Conservation (phyloP, 2,888 invertebrate genomes). For the Polietes domitor region DNA sequence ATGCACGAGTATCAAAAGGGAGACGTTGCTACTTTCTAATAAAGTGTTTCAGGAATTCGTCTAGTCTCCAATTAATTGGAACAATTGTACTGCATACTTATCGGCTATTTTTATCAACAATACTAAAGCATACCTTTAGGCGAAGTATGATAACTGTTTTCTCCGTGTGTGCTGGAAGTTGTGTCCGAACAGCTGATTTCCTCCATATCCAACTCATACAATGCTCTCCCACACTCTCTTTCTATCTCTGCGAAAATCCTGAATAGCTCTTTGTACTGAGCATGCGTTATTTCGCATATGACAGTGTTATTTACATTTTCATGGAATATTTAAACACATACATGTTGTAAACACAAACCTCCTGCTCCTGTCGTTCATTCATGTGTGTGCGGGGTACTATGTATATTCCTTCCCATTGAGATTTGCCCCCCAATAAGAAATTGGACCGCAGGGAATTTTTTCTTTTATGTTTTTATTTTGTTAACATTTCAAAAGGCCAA, state of each 20-base stretch:
- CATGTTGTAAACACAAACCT: neutral
- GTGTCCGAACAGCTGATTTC: conserved; percentile 62
- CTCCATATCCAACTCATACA: conserved; percentile 41
- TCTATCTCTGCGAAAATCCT: conserved; percentile 36
- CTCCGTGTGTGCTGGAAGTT: conserved; percentile 59
- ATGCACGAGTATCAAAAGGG: too few relatives aligned
- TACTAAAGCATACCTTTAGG: neutral
- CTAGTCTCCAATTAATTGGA: too few relatives aligned
- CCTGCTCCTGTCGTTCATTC: neutral
- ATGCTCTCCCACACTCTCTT: conserved; percentile 34
- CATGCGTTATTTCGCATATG: conserved; percentile 38
- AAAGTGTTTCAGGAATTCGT: too few relatives aligned
- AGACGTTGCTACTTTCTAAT: too few relatives aligned
- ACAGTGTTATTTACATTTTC: too few relatives aligned
- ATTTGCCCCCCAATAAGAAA: neutral
- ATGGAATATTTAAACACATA: neutral
- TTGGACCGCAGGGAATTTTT: conserved; percentile 18
- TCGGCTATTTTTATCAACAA: neutral
- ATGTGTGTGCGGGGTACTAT: neutral
- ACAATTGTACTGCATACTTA: too few relatives aligned
- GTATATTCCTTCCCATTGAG: neutral
- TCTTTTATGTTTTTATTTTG: conserved; percentile 42
- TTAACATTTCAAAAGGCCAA: neutral
- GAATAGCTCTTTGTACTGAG: conserved; percentile 9
- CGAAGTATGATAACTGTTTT: conserved; percentile 27